phyloP scores from a whole-genome alignment of 92 coral and sea anemone genomes.

The Palythoa grandis region DNA sequence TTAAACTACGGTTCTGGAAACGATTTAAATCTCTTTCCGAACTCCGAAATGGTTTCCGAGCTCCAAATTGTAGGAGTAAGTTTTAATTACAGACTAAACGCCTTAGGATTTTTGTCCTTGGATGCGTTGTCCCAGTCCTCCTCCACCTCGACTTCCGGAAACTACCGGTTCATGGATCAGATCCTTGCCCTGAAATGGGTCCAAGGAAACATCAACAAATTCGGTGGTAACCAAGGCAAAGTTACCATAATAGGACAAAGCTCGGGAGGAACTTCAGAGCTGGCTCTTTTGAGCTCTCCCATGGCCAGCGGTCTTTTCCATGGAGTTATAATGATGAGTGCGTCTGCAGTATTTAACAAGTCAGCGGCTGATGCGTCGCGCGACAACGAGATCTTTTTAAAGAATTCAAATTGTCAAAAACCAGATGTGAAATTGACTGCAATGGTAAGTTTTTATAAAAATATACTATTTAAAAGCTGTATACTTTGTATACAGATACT shows the following conservation, averaged over 20 bases:
- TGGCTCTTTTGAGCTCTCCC: constrained; percentile 71
- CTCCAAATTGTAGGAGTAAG: constrained; percentile 67
- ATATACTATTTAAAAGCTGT: no score
- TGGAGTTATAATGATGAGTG: constrained; percentile 73
- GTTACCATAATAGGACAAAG: constrained; percentile 80
- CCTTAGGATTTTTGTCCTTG: constrained; percentile 74
- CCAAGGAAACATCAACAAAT: constrained; percentile 60
- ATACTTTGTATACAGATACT: no score
- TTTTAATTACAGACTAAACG: constrained; percentile 74
- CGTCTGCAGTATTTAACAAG: constrained; percentile 59
- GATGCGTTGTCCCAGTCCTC: constrained; percentile 51
- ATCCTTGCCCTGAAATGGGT: constrained; percentile 71
- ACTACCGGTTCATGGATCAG: constrained; percentile 86
- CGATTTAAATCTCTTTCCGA: constrained; percentile 60
- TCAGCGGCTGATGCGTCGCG: constrained; percentile 61
- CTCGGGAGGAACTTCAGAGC: constrained; percentile 78
- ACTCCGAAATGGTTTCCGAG: constrained; percentile 62
- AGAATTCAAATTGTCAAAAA: constrained; percentile 46
- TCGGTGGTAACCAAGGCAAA: constrained; percentile 70
- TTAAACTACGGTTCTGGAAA: constrained; percentile 66
- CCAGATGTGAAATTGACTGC: constrained; percentile 37
- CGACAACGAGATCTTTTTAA: constrained; percentile 63
- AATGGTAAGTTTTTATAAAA: neutral
- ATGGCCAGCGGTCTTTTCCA: constrained; percentile 67
- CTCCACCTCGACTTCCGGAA: constrained; percentile 59